These are phyloP conservation scores for Argyresthia albistria DNA, from an alignment of 2,888 invertebrate species.

Conservation along the genomic window DNA sequence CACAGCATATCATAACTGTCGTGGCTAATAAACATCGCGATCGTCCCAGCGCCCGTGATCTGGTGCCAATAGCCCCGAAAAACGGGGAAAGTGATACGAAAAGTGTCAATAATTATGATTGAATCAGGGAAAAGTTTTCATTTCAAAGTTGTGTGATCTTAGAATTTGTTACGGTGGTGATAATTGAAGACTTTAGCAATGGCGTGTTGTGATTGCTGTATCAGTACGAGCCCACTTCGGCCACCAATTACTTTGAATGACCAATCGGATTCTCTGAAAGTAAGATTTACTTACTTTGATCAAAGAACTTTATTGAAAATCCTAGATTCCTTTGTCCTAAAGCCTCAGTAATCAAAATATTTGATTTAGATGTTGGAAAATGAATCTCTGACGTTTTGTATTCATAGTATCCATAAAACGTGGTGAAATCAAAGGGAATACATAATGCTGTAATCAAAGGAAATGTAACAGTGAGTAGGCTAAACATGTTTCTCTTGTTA, in stretches of 20 bases:
- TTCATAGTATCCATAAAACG: neutral
- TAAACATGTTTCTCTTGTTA: neutral
- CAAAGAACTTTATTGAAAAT: no score
- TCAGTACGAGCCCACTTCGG: constrained; percentile 78
- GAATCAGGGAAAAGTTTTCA: constrained; percentile 9
- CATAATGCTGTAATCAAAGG: no score
- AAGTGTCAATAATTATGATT: constrained; percentile 24
- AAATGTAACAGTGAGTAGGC: neutral
- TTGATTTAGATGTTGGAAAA: no score
- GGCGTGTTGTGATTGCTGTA: constrained; percentile 79
- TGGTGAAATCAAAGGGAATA: neutral
- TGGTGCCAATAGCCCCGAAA: constrained; percentile 9
- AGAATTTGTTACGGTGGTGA: constrained; percentile 35
- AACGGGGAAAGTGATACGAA: constrained; percentile 6
- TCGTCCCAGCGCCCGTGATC: neutral
- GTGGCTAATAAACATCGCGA: neutral
- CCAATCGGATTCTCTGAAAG: constrained; percentile 83
- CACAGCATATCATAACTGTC: neutral
- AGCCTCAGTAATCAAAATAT: no score
- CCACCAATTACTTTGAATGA: constrained; percentile 83
- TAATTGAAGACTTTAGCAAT: constrained; percentile 40
- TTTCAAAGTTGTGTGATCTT: constrained; percentile 14
- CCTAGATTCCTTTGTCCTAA: no score
- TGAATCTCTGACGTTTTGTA: no score
- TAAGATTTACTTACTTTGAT: constrained; percentile 47